A percentile compares a stretch with the other conserved stretches of the same genome.
phyloP scores from a whole-genome alignment of 2,888 invertebrate genomes.

The Agonopterix arenella region DNA sequence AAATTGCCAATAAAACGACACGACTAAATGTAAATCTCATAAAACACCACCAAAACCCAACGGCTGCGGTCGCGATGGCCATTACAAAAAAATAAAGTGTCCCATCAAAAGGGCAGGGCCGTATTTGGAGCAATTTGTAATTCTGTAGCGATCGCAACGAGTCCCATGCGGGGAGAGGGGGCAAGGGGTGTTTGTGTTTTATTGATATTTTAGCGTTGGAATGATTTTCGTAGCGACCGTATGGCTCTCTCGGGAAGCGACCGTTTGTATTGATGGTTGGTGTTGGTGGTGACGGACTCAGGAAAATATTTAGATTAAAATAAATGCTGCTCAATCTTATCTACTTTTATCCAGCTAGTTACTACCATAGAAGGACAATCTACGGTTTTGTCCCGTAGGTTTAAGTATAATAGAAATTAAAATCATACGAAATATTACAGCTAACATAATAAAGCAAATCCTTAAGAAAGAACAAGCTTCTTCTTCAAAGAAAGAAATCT shows the following conservation, averaged over 20 bases:
- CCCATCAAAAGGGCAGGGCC: constrained; percentile 60
- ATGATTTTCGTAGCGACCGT: constrained; percentile 65
- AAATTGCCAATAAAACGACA: constrained; percentile 57
- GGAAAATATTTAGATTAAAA: neutral
- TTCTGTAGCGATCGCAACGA: constrained; percentile 47
- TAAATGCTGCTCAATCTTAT: neutral
- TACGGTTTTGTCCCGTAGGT: no score
- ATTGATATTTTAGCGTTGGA: constrained; percentile 73
- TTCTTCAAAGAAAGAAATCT: no score
- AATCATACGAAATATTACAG: no score
- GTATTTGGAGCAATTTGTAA: constrained; percentile 54
- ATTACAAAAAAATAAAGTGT: constrained; percentile 65
- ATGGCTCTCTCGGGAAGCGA: constrained; percentile 58
- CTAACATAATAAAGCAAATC: no score
- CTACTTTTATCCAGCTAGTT: neutral
- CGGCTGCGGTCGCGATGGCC: constrained; percentile 42
- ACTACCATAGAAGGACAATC: no score
- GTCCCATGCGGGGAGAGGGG: constrained; percentile 36
- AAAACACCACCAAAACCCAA: constrained; percentile 29
- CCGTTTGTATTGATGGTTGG: constrained; percentile 61
- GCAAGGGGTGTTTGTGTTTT: constrained; percentile 57
- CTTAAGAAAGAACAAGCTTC: no score
- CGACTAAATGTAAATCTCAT: constrained; percentile 62
- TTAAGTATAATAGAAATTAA: no score
- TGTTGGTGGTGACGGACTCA: constrained; percentile 6